A percentile compares a stretch with the other conserved stretches of the same genome.
phyloP scores from a whole-genome alignment of 2,113 vertebrate genomes.

The Verasper variegatus region DNA sequence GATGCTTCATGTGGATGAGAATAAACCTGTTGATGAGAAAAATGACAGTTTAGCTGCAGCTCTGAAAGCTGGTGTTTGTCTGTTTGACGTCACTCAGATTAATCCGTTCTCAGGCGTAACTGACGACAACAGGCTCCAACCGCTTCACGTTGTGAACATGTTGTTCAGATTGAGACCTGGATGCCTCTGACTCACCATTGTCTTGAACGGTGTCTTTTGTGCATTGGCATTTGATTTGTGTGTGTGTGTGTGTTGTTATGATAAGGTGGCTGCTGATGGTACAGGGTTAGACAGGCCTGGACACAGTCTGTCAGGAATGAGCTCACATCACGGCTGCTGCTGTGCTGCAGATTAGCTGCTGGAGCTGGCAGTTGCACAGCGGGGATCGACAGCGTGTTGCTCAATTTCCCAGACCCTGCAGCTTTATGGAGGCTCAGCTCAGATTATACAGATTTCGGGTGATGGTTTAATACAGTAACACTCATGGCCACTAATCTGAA shows the following conservation, averaged over 20 bases:
- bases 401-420: slow-evolving; percentile 35
- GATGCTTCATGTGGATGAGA: background rate
- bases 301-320: slow-evolving; percentile 52
- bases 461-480: slow-evolving; percentile 32
- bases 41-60: background rate
- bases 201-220: slow-evolving; percentile 23
- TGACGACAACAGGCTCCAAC: slow-evolving; percentile 5
- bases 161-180: slow-evolving; percentile 38
- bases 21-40: background rate
- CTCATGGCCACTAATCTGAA: slow-evolving; percentile 31
- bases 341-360: slow-evolving; percentile 46
- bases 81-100: slow-evolving; percentile 7
- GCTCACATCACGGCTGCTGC: slow-evolving; percentile 27
- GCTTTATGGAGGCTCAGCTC: slow-evolving; percentile 37
- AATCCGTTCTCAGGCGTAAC: slow-evolving; percentile 7
- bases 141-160: slow-evolving; percentile 1
- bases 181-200: slow-evolving; percentile 25
- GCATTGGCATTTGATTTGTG: background rate
- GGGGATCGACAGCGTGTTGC: slow-evolving; percentile 31
- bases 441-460: slow-evolving; percentile 44
- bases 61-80: background rate
- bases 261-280: slow-evolving; percentile 38
- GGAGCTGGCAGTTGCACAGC: background rate
- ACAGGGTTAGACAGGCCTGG: slow-evolving; percentile 48
- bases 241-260: slow-evolving; percentile 37